Conservation (phyloP, 2,888 invertebrate genomes). For the Sphecodes monilicornis region DNA sequence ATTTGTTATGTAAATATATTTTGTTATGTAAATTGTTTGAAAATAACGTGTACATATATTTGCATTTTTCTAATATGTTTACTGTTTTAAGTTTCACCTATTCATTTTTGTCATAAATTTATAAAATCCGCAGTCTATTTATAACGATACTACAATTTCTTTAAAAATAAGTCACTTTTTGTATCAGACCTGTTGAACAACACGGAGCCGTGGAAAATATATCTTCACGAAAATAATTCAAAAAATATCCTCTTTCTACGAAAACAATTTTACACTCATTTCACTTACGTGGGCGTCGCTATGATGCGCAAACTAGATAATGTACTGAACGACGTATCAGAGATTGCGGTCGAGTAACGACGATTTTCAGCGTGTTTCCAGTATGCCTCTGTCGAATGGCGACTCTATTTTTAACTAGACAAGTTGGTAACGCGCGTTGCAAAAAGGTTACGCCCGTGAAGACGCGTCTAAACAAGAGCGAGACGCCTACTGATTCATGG, state of each 20-base stretch:
- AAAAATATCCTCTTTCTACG: slow-evolving; percentile 22
- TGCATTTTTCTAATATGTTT: too few relatives aligned
- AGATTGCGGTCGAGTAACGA: slow-evolving; percentile 25
- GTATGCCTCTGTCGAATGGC: slow-evolving; percentile 24
- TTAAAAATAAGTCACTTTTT: not conserved
- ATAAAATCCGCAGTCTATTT: too few relatives aligned
- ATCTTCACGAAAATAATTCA: slow-evolving; percentile 8
- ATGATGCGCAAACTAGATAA: slow-evolving; percentile 5
- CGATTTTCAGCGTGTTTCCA: slow-evolving; percentile 23
- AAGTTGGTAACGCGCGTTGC: slow-evolving; percentile 15
- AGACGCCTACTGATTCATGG: not conserved
- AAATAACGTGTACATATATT: too few relatives aligned
- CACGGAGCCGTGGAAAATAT: not conserved
- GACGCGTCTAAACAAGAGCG: slow-evolving; percentile 1
- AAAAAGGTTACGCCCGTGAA: slow-evolving; percentile 7
- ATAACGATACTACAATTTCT: not conserved
- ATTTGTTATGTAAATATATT: too few relatives aligned
- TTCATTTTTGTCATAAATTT: too few relatives aligned
- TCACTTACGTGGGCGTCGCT: slow-evolving; percentile 33
- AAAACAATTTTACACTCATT: slow-evolving; percentile 45
- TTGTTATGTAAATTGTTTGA: too few relatives aligned
- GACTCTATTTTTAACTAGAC: slow-evolving; percentile 31
- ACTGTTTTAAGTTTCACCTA: too few relatives aligned
- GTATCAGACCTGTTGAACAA: not conserved
- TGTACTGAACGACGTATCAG: slow-evolving; percentile 27